Evolutionary conservation across 2,888 invertebrate species (phyloP).

Genomic region (Sepioteuthis lessoniana): DNA sequence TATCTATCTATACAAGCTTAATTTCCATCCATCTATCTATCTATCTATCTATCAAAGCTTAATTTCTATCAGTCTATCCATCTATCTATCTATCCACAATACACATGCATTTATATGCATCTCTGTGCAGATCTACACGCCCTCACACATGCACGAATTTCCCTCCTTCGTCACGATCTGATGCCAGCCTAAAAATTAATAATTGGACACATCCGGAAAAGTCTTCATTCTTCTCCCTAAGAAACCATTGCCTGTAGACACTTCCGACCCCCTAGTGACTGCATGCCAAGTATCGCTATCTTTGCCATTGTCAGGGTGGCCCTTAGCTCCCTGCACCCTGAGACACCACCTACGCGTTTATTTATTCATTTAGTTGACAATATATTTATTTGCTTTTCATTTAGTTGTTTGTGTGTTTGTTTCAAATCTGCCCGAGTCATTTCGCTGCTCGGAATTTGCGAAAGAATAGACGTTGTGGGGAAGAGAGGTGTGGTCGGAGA

Average conservation of each 20-base stretch:
- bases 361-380: constrained; percentile 33
- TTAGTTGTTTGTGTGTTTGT: constrained; percentile 12
- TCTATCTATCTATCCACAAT: neutral
- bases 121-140: too few species aligned
- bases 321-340: constrained; percentile 5
- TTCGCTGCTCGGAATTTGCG: neutral
- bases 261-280: neutral
- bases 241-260: neutral
- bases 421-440: neutral
- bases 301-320: neutral
- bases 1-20: neutral
- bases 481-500: neutral
- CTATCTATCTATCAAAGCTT: neutral
- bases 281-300: constrained; percentile 33
- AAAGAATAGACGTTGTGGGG: neutral
- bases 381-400: constrained; percentile 21
- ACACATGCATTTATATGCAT: neutral
- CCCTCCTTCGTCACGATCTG: constrained; percentile 9
- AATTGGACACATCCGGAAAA: neutral
- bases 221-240: neutral
- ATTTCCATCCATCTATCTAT: neutral
- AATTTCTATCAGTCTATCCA: neutral
- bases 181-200: neutral
- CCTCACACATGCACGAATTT: neutral
- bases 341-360: neutral